Evolutionary conservation across 2,797 vertebrate species (phyloP).

Genomic region (Pseudochirops corinnae): DNA sequence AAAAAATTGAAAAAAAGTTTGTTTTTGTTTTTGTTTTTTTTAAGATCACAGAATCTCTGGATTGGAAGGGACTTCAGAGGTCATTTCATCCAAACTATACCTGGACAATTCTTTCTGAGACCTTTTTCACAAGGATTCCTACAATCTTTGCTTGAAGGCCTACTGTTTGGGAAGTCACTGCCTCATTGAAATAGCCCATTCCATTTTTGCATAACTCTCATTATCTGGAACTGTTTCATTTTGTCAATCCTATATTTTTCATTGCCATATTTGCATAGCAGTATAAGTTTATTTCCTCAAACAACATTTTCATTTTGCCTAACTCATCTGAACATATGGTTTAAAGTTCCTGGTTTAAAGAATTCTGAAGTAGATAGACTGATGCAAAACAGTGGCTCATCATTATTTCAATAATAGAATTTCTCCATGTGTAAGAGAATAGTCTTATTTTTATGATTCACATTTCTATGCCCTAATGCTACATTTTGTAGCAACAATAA

Average conservation of each 20-base stretch:
- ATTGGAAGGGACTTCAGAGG: not conserved
- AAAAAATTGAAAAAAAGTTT: not conserved
- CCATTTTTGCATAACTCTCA: not conserved
- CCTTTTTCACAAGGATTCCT: not conserved
- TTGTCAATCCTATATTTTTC: slow-evolving; percentile 2
- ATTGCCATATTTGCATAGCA: slow-evolving; percentile 6
- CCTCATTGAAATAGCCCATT: not conserved
- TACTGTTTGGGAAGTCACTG: not conserved
- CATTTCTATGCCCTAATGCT: not conserved
- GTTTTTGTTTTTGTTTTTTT: not conserved
- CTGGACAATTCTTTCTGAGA: not conserved
- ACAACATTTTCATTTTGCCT: slow-evolving; percentile 48
- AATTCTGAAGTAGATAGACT: not conserved
- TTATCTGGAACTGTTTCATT: not conserved
- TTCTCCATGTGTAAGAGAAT: not conserved
- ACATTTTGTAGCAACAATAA: slow-evolving; percentile 25
- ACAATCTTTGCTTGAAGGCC: not conserved
- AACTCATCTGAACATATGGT: slow-evolving; percentile 3
- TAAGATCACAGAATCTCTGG: not conserved
- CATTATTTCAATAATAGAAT: not conserved
- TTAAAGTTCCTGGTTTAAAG: not conserved
- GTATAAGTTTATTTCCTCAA: slow-evolving; percentile 45
- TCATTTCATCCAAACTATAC: not conserved
- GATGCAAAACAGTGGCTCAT: not conserved
- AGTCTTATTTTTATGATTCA: slow-evolving; percentile 27